phyloP scores from a whole-genome alignment of 2,888 invertebrate species.

The Trichopria drosophilae region DNA sequence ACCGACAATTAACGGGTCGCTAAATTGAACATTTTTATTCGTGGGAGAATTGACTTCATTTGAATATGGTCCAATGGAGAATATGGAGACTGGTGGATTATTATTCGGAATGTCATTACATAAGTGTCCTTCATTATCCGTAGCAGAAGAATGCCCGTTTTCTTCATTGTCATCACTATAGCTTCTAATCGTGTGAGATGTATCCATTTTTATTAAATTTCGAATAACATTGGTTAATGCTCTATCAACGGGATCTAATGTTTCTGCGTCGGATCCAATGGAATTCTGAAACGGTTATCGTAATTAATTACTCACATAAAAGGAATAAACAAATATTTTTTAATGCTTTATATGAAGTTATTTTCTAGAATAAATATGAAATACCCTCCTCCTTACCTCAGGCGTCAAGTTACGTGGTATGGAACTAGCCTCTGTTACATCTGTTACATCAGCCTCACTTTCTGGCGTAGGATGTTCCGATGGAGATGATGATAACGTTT shows the following conservation, averaged over 20 bases:
- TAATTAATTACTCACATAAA: constrained; percentile 4
- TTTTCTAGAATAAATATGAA: no score
- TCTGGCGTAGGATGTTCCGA: constrained; percentile 48
- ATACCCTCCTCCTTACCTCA: constrained; percentile 8
- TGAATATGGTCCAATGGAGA: constrained; percentile 52
- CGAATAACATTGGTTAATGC: constrained; percentile 53
- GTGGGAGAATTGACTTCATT: constrained; percentile 3
- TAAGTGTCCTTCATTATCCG: background rate
- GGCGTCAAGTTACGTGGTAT: background rate
- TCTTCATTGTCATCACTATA: background rate
- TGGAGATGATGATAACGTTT: constrained; percentile 41
- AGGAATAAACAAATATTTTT: constrained; percentile 1
- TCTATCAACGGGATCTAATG: constrained; percentile 48
- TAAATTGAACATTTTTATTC: constrained; percentile 42
- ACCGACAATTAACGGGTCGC: constrained; percentile 43
- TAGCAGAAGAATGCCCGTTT: constrained; percentile 4
- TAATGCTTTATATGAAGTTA: no score
- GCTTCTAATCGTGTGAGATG: constrained; percentile 2
- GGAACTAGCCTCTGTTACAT: constrained; percentile 29
- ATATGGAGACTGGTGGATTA: constrained; percentile 39
- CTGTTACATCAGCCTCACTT: constrained; percentile 42
- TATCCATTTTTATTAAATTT: constrained; percentile 48
- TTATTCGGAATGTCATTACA: background rate
- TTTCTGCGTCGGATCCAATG: constrained; percentile 30
- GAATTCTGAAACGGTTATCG: constrained; percentile 20